These are phyloP conservation scores for Calyptomena viridis DNA, from an alignment of 2,113 vertebrate species.

Conservation along the genomic window DNA sequence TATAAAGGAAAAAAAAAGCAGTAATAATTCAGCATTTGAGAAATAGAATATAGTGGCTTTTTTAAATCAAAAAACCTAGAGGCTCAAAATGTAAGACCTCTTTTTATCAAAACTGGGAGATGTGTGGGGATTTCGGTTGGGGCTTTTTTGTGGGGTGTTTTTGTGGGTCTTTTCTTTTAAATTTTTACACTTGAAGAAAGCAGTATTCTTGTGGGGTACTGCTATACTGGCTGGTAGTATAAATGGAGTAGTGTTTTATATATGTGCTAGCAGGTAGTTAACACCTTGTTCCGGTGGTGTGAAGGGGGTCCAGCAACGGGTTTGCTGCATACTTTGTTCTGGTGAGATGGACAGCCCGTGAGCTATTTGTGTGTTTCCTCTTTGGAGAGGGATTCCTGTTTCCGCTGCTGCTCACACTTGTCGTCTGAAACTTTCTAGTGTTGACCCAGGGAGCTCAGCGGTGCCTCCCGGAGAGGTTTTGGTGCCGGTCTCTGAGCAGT, in stretches of 20 bases:
- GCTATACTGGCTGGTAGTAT: rapidly evolving
- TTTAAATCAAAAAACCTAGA: neutral
- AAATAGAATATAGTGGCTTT: neutral
- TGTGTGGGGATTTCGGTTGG: neutral
- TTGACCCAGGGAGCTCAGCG: neutral
- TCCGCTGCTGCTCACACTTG: neutral
- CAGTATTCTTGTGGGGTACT: neutral
- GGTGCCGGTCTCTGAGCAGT: rapidly evolving
- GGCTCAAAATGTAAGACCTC: neutral
- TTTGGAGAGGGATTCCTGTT: neutral
- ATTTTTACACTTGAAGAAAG: neutral
- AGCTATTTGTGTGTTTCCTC: neutral
- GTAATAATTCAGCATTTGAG: neutral
- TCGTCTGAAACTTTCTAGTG: neutral
- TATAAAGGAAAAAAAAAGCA: neutral
- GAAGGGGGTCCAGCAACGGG: neutral
- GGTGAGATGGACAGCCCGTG: rapidly evolving
- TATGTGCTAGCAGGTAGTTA: rapidly evolving
- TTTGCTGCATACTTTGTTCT: rapidly evolving
- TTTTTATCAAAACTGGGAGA: neutral
- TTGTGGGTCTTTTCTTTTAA: neutral
- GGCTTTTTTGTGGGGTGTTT: neutral
- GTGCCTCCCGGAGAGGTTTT: neutral
- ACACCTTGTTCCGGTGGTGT: rapidly evolving
- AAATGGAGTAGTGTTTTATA: neutral